Evolutionary conservation across 92 coral and sea anemone genomes (phyloP).

Genomic region (Hydrozoanthus gracilis): DNA sequence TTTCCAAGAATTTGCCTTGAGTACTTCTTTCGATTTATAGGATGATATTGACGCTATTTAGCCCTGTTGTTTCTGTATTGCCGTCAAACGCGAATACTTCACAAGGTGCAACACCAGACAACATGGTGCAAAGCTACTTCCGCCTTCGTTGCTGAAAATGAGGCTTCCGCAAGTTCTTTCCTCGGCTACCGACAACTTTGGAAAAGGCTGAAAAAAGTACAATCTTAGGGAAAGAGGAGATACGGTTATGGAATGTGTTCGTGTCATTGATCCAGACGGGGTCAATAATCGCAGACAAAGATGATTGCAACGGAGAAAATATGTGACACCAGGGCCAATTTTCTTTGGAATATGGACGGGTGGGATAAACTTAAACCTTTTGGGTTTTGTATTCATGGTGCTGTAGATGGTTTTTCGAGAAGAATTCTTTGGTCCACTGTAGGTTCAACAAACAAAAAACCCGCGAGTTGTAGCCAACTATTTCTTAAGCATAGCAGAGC

Average conservation of each 20-base stretch:
- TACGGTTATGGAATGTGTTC: slow-evolving; percentile 45
- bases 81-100: background rate
- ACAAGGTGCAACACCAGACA: background rate
- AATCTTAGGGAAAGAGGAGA: slow-evolving; percentile 48
- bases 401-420: slow-evolving; percentile 51
- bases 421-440: slow-evolving; percentile 44
- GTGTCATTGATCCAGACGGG: slow-evolving; percentile 63
- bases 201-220: slow-evolving; percentile 47
- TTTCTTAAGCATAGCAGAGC: background rate
- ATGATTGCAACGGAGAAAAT: slow-evolving; percentile 40
- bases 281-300: slow-evolving; percentile 49
- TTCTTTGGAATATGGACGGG: slow-evolving; percentile 49
- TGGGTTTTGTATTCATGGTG: slow-evolving; percentile 50
- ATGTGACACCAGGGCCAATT: slow-evolving; percentile 46
- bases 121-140: slow-evolving; percentile 2
- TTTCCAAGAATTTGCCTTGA: too few species aligned
- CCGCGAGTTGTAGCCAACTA: slow-evolving; percentile 27
- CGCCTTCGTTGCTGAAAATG: slow-evolving; percentile 46
- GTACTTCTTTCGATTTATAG: background rate
- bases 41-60: background rate
- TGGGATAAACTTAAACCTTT: slow-evolving; percentile 48
- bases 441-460: slow-evolving; percentile 43
- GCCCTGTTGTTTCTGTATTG: background rate
- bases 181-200: slow-evolving; percentile 56
- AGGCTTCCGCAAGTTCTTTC: slow-evolving; percentile 46